These are phyloP conservation scores for Pluvialis apricaria DNA, from an alignment of 2,113 vertebrate genomes.

Conservation along the genomic window DNA sequence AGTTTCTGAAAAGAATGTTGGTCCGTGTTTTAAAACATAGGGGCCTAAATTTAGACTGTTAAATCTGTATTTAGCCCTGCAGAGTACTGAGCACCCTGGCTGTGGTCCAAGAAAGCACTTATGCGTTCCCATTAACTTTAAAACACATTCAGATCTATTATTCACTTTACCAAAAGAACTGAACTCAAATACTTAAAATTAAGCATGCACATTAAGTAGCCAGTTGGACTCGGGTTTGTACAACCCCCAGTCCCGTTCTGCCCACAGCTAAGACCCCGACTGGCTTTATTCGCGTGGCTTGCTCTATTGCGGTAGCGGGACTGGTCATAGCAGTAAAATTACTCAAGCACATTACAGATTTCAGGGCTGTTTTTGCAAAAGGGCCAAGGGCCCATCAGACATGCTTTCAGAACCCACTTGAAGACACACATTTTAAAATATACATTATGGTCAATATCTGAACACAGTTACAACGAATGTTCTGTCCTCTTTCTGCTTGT, in stretches of 20 bases:
- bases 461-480: background rate
- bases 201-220: background rate
- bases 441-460: background rate
- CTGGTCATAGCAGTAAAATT: background rate
- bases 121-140: constrained; percentile 9
- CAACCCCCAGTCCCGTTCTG: background rate
- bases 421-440: background rate
- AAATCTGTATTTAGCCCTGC: constrained; percentile 31
- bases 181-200: constrained; percentile 14
- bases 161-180: constrained; percentile 23
- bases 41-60: constrained; percentile 48
- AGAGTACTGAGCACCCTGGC: constrained; percentile 5
- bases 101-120: constrained; percentile 48
- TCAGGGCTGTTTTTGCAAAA: background rate
- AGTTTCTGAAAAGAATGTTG: constrained; percentile 31
- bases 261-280: background rate
- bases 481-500: background rate
- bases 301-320: background rate
- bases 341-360: background rate
- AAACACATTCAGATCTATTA: constrained; percentile 13
- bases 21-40: constrained; percentile 27
- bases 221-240: background rate
- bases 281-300: background rate
- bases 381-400: background rate
- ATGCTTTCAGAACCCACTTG: background rate